Evolutionary conservation across 2,888 invertebrate genomes (phyloP), one percentile per base, ranked within the genome.

Genomic region (Athrips mouffetella): DNA sequence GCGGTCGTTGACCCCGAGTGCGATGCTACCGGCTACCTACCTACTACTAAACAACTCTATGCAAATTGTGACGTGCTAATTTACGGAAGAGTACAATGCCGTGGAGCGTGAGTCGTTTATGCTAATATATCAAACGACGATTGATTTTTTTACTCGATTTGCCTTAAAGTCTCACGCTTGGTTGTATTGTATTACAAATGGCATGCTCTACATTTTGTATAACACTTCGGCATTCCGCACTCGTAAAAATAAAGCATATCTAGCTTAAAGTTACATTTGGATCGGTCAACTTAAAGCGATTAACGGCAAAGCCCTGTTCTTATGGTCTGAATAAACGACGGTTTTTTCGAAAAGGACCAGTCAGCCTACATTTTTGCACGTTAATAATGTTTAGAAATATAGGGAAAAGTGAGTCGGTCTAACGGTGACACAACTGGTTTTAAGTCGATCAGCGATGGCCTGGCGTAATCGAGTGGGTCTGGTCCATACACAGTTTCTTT

Each of bases 1-100:
- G 11, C 76, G 81, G 82, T 81, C 80, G 73, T 70, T 66, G 76
- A 70, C 78, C 77, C 76, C 72, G 66, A 65, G 65, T 63, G 63
- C 60, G 62, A 63, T 67, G 67, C 68, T 65, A 68, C 66, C 65
- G 62, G 37, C 11, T 11, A n/a, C 10, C 20, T 37, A 21, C 18
- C 7, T 21, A 20, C 11, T 6, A 20, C 11, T 21, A n/a, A 31
- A 13, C 15, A 8, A 31, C 62, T 72, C 63, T 67, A 76, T 78
- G 75, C 68, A 78, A 80, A 80, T 79, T 67, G 61, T 52, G 67
- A 62, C 62, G 63, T 57, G 70, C 71, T 74, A 73, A 80, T 77
- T 76, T 64, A 68, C 67, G 61, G 61, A 63, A 66, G 63, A 71
- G 65, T 65, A 66, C 69, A 70, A 65, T 63, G 59, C 54, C 57